Base-by-base conservation (phyloP, 64 coral and sea anemone genomes). In the Dendronephthya gigantea region DNA sequence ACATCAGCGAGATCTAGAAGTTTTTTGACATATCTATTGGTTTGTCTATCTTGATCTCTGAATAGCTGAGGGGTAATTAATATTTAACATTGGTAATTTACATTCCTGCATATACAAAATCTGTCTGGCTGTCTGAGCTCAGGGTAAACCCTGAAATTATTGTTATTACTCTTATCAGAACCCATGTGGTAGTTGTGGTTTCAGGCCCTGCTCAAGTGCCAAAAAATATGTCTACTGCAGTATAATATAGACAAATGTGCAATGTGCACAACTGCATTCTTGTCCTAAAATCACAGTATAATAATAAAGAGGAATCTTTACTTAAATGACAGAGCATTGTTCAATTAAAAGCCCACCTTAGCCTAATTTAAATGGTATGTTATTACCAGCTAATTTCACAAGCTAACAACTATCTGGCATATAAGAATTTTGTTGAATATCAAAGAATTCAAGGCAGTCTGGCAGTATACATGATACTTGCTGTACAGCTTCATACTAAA, bases 41-140 rank as follows among this genome's bases (percentile, higher is more conserved):
- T 79, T 36, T 79, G 32, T 79, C 36, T 36, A 79, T 79, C 36
- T 79, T 79, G 72, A 39, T 79, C 32, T 36, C 15, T 39, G 32
- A 79, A 79, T 79, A 79, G 2, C 72, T 79, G 29, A 79, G 36
- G 37, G 37, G 72, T 39, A 79, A 79, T 79, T 79, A 79, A 79
- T 79, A 79, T 79, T 79, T 79, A 79, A 79, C 72, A 35, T 8
- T 36, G 36, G 25, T 36, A 79, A 79, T 36, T 79, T 79, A 16
- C 32, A 29, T 36, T 79, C 25, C 19, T 79, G 72, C 36, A 79
- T 15, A n/a, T n/a, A n/a, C n/a, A 9, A 79, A 79, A 79, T 79
- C 25, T 34, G 32, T 79, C 72, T 79, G 30, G 36, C 72, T 79
- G 2, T 79, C 32, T 79, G 29, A 28, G 32, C 72, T 79, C 72